These are phyloP conservation scores for Daubentonia madagascariensis DNA, from an alignment of 2,113 vertebrate genomes.

Conservation along the genomic window DNA sequence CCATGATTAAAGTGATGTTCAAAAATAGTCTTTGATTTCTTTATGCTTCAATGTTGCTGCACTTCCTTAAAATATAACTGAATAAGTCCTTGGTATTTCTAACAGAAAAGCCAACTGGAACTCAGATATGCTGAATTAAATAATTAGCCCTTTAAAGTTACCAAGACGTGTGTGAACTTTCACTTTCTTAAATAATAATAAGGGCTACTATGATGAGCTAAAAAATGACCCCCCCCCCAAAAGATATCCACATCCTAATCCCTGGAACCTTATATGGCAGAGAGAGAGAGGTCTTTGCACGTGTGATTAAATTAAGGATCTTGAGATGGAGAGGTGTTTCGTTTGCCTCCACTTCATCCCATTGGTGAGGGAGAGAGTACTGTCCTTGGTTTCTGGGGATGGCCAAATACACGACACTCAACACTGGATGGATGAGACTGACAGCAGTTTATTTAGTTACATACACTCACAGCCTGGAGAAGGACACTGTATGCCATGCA, in stretches of 20 bases:
- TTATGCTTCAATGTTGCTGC: neutral
- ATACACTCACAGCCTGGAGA: neutral
- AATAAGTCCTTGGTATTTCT: neutral
- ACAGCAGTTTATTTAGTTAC: neutral
- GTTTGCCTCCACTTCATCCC: neutral
- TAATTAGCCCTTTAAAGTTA: constrained; percentile 15
- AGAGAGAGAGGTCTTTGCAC: neutral
- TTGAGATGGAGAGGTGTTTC: neutral
- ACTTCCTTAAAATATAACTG: neutral
- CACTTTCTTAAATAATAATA: neutral
- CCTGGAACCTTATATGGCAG: neutral
- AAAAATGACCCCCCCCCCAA: neutral
- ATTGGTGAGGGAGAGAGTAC: neutral
- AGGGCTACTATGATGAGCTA: neutral
- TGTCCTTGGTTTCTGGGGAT: neutral
- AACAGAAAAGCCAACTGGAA: constrained; percentile 6
- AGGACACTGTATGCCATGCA: neutral
- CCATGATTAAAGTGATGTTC: neutral
- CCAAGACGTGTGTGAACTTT: neutral
- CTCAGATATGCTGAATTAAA: constrained; percentile 17
- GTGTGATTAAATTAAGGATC: neutral
- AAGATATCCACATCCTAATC: neutral
- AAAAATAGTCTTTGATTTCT: neutral
- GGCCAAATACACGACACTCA: neutral
- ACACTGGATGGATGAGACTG: neutral